A percentile compares a stretch with the other conserved stretches of the same genome.
These are phyloP conservation scores for Fragum sueziense DNA, from an alignment of 2,888 invertebrate genomes.

Conservation along the genomic window DNA sequence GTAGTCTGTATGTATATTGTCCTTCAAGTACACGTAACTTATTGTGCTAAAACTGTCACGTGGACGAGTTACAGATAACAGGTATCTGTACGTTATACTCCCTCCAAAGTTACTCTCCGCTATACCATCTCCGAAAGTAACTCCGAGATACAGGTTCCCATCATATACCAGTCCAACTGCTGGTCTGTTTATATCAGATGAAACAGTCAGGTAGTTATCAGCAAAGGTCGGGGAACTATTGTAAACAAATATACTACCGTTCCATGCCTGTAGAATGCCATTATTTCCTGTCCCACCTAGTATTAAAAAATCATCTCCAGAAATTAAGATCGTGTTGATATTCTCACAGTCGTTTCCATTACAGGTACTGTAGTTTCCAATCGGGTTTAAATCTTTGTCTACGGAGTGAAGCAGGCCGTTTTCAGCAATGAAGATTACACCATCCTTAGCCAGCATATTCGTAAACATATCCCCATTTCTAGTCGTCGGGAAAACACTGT, in stretches of 20 bases:
- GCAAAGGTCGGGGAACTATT: not conserved
- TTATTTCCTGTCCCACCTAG: conserved; percentile 27
- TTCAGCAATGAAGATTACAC: not conserved
- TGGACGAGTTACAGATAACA: not conserved
- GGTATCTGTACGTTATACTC: not conserved
- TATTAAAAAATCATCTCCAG: not conserved
- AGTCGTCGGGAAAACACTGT: not conserved
- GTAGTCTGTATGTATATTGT: not conserved
- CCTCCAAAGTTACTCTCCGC: not conserved
- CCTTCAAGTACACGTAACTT: not conserved
- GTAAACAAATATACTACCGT: not conserved
- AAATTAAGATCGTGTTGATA: conserved; percentile 18
- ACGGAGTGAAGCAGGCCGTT: not conserved
- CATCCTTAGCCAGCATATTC: not conserved
- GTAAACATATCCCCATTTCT: conserved; percentile 17
- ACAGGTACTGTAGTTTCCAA: not conserved
- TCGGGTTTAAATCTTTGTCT: not conserved
- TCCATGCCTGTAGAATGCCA: conserved; percentile 14
- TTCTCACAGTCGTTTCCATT: conserved; percentile 8
- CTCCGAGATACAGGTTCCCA: conserved; percentile 18
- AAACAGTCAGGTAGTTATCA: conserved; percentile 12
- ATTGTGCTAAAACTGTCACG: not conserved
- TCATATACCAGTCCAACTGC: not conserved
- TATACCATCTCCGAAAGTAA: conserved; percentile 14
- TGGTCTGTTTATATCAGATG: conserved; percentile 16